Evolutionary conservation across 2,797 vertebrate species (phyloP), one percentile per base, ranked within the genome.

Genomic region (Synanceia verrucosa): DNA sequence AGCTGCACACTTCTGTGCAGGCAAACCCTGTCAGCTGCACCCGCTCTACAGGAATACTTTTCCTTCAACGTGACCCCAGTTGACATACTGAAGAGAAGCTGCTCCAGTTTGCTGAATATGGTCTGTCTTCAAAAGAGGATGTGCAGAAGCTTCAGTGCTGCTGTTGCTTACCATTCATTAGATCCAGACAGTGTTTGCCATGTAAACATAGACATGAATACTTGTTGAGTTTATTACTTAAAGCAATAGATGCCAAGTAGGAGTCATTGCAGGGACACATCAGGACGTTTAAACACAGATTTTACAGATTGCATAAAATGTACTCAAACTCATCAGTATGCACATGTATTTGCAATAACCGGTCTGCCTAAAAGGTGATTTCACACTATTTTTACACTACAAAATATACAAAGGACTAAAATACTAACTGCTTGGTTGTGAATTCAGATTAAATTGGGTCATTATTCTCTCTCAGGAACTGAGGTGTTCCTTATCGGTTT

Each of bases 1-100:
- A 73, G 51, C 58, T 59, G 58, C 55, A 52, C 63, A 50, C 65
- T 41, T 10, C 50, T 78, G 46, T 18, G n/a, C n/a, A n/a, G 9
- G 57, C 14, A 31, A 21, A 18, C 19, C 23, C 59, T 3, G 1
- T 56, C 53, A 53, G 63, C 59, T 39, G 46, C 59, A 0, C 1
- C 36, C 1, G 3, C 31, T 12, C 13, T 5, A 36, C 79, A 62
- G 65, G 44, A 70, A 69, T 62, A 83, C 7, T 24, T 18, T 1
- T 26, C 7, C 21, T 23, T 5, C 19, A 61, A 57, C 23, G 43
- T 61, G 65, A 71, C 26, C 11, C 16, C 6, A 0, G 39, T 51
- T 31, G 33, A 21, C 28, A 44, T 1, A 7, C 2, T 14, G 19
- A 56, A 3, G 24, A 3, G 57, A 11, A 0, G 26, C 7, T 1